These are phyloP conservation scores for Apaloderma vittatum DNA, from an alignment of 2,113 vertebrate species.

Conservation along the genomic window DNA sequence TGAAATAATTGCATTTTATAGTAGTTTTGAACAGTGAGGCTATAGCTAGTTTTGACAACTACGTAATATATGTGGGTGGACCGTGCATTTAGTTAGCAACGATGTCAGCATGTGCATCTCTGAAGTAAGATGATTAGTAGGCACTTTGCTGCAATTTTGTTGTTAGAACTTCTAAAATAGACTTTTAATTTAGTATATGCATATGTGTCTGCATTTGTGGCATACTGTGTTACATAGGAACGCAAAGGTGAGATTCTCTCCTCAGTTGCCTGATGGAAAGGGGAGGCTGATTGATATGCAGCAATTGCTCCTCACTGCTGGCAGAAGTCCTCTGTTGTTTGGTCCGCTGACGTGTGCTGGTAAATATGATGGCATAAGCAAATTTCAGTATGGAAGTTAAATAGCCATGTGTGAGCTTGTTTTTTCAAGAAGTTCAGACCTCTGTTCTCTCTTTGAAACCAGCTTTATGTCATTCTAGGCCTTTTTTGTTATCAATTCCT, in stretches of 20 bases:
- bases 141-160: neutral
- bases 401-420: neutral
- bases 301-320: neutral
- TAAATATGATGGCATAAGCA: neutral
- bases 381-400: neutral
- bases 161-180: neutral
- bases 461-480: neutral
- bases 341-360: neutral
- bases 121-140: neutral
- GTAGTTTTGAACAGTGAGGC: neutral
- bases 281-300: neutral
- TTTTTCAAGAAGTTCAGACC: neutral
- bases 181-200: neutral
- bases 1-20: neutral
- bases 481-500: neutral
- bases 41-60: neutral
- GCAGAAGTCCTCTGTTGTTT: neutral
- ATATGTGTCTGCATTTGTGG: neutral
- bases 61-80: neutral
- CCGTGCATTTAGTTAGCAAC: neutral
- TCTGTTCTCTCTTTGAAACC: neutral
- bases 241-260: neutral
- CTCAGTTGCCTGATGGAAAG: neutral
- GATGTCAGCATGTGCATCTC: neutral
- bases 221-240: fast-evolving